phyloP scores from a whole-genome alignment of 2,888 invertebrate species.

The Hydroisotoma schaefferi region DNA sequence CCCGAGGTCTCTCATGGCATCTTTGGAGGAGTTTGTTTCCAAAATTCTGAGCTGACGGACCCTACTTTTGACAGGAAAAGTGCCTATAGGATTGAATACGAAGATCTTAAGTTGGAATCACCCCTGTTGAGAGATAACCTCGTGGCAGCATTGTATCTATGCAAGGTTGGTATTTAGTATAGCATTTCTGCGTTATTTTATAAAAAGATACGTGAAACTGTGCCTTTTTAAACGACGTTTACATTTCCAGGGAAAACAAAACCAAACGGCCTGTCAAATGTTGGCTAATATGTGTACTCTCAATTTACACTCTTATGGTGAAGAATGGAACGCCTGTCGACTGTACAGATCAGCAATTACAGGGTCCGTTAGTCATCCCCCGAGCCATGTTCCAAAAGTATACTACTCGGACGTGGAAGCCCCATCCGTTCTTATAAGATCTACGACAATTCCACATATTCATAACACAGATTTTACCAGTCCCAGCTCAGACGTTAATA shows the following conservation, averaged over 20 bases:
- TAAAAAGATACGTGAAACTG: too few relatives aligned
- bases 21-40: constrained; percentile 52
- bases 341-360: constrained; percentile 35
- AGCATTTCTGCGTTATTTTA: too few relatives aligned
- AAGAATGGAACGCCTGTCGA: constrained; percentile 39
- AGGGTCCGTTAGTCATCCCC: constrained; percentile 31
- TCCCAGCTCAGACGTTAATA: constrained; percentile 51
- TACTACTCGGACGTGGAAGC: constrained; percentile 57
- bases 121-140: constrained; percentile 53
- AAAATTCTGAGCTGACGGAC: constrained; percentile 50
- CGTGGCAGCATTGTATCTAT: constrained; percentile 53
- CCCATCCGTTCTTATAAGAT: constrained; percentile 52
- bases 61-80: constrained; percentile 40
- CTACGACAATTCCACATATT: constrained; percentile 52
- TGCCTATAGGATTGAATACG: constrained; percentile 52
- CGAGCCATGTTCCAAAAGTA: constrained; percentile 50
- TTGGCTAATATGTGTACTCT: constrained; percentile 66
- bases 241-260: constrained; percentile 33
- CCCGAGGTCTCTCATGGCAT: constrained; percentile 50
- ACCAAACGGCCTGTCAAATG: constrained; percentile 62
- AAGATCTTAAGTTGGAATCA: constrained; percentile 51
- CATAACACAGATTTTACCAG: constrained; percentile 31
- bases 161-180: too few relatives aligned
- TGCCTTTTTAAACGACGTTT: too few relatives aligned
- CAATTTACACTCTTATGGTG: constrained; percentile 57